phyloP scores from a whole-genome alignment of 2,888 invertebrate species.

The Glyphotaelius pellucidus region DNA sequence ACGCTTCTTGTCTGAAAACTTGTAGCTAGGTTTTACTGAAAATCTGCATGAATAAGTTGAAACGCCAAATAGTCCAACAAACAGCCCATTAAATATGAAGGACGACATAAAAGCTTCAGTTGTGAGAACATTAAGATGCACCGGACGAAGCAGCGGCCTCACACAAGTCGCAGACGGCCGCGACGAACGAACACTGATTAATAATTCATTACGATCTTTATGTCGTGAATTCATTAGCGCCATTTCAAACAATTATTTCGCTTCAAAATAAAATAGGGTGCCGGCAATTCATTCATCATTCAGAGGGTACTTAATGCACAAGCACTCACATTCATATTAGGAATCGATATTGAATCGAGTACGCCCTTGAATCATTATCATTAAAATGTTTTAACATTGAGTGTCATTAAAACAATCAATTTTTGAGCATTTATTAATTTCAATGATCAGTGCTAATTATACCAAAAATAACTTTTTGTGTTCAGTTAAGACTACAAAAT shows the following conservation, averaged over 20 bases:
- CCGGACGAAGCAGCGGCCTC: constrained; percentile 40
- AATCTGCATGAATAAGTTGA: background rate
- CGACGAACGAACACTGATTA: constrained; percentile 52
- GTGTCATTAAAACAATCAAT: background rate
- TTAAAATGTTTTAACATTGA: background rate
- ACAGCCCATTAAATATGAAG: background rate
- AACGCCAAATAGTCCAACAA: background rate
- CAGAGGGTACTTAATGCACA: background rate
- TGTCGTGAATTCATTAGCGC: constrained; percentile 61
- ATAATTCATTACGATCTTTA: constrained; percentile 61
- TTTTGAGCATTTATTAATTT: background rate
- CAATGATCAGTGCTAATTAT: background rate
- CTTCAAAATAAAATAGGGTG: background rate
- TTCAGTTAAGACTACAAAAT: too few relatives aligned
- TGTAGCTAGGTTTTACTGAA: background rate
- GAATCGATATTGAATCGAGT: background rate
- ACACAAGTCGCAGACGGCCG: constrained; percentile 50
- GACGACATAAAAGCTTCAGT: background rate
- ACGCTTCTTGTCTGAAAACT: background rate
- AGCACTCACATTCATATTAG: background rate
- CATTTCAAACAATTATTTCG: constrained; percentile 33
- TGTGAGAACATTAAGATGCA: constrained; percentile 40
- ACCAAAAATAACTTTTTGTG: too few relatives aligned
- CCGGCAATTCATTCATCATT: background rate
- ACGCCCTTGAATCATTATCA: background rate